phyloP scores from a whole-genome alignment of 2,888 invertebrate species.

The Balanococcus diminutus region DNA sequence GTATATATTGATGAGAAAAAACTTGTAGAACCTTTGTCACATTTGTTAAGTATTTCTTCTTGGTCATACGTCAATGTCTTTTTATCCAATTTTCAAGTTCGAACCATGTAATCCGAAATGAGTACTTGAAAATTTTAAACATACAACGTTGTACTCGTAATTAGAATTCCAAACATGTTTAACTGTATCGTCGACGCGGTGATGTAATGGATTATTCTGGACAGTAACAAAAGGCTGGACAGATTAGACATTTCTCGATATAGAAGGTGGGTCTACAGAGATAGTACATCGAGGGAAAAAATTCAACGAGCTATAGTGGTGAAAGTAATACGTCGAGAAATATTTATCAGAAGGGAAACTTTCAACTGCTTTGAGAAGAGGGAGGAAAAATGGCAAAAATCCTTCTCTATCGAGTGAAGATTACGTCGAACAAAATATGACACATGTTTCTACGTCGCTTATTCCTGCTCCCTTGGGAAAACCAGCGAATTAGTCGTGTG shows the following conservation, averaged over 20 bases:
- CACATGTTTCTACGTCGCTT: constrained; percentile 33
- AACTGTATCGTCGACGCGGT: neutral
- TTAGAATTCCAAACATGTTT: neutral
- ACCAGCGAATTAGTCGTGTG: neutral
- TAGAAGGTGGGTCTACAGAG: neutral
- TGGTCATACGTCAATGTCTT: constrained; percentile 17
- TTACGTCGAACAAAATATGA: constrained; percentile 37
- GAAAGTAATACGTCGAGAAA: constrained; percentile 19
- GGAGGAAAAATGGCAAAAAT: constrained; percentile 26
- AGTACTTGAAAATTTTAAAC: neutral
- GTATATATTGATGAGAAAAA: neutral
- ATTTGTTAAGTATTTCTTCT: neutral
- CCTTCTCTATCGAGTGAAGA: neutral
- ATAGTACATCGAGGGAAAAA: neutral
- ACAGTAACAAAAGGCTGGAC: neutral
- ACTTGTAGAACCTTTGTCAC: neutral
- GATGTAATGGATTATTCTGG: neutral
- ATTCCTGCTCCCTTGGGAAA: neutral
- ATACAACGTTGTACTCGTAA: too few relatives aligned
- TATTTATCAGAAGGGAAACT: constrained; percentile 4
- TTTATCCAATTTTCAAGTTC: neutral
- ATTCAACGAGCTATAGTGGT: neutral
- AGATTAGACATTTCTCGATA: neutral
- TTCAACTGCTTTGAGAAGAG: constrained; percentile 9
- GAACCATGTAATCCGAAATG: neutral